A percentile compares a stretch with the other conserved stretches of the same genome.
These are phyloP conservation scores for Cynoglossus semilaevis DNA, from an alignment of 2,113 vertebrate genomes.

Conservation along the genomic window DNA sequence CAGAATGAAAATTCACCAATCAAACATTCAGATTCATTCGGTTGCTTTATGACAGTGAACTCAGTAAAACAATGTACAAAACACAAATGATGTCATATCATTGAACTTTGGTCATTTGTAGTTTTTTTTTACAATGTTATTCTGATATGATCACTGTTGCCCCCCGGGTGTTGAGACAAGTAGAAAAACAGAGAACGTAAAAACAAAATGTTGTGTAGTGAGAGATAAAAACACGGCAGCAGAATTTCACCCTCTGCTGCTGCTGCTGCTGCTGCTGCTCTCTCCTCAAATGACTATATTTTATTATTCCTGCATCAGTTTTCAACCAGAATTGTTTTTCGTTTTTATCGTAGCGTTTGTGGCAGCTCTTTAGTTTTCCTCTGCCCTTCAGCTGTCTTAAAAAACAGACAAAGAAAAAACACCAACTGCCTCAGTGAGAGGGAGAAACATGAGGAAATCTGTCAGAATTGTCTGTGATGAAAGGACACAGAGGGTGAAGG, in stretches of 20 bases:
- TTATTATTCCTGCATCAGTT: neutral
- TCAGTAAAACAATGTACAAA: too few species aligned
- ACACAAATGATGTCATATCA: too few species aligned
- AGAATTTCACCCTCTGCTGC: neutral
- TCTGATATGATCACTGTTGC: slow-evolving; percentile 11
- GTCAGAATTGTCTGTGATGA: neutral
- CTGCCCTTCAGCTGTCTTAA: slow-evolving; percentile 13
- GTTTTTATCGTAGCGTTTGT: neutral
- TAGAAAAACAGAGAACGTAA: slow-evolving; percentile 20
- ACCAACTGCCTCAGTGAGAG: neutral
- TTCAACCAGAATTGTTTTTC: neutral
- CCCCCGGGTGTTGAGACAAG: slow-evolving; percentile 20
- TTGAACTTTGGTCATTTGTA: too few species aligned
- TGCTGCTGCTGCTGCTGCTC: neutral
- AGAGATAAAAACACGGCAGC: neutral
- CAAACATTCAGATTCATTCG: too few species aligned
- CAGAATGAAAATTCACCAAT: too few species aligned
- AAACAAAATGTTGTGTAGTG: slow-evolving; percentile 1
- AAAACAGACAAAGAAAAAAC: slow-evolving; percentile 9
- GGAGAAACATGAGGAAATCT: neutral
- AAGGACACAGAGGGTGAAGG: neutral
- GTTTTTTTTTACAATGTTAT: too few species aligned
- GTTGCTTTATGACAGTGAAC: too few species aligned
- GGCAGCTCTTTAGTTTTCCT: neutral
- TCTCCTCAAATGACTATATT: neutral